Conservation (phyloP, 2,797 vertebrate genomes). For the Lepus oiostolus region DNA sequence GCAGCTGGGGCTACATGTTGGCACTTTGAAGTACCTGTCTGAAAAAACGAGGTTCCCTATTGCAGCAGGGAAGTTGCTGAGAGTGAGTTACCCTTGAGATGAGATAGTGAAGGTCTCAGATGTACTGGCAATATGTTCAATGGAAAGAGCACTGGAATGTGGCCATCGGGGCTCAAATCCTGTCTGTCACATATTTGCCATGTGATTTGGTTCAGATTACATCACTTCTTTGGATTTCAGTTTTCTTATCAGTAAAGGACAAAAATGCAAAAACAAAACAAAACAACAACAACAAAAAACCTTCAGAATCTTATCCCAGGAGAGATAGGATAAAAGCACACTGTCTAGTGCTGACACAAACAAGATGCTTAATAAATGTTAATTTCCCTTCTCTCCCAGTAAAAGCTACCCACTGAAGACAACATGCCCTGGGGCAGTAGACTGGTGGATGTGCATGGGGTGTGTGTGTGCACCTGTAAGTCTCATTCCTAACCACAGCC, state of each 20-base stretch:
- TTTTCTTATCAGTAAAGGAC: constrained; percentile 34
- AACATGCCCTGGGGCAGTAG: neutral
- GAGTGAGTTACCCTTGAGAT: neutral
- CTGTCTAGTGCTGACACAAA: neutral
- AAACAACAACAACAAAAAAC: neutral
- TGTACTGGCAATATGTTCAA: neutral
- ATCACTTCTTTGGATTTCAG: neutral
- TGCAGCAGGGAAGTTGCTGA: neutral
- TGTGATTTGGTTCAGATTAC: neutral
- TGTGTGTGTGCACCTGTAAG: too few relatives aligned
- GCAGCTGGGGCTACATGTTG: neutral
- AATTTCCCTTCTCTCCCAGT: neutral
- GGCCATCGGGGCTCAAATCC: neutral
- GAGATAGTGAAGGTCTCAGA: neutral
- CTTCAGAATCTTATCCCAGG: constrained; percentile 3
- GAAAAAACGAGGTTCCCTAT: neutral
- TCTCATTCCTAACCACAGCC: neutral
- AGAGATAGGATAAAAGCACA: constrained; percentile 28
- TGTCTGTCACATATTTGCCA: neutral
- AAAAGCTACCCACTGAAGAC: constrained; percentile 22
- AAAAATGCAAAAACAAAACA: neutral
- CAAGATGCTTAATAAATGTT: neutral
- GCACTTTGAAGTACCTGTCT: neutral
- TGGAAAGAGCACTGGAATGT: neutral
- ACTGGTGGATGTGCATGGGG: neutral